phyloP scores from a whole-genome alignment of 2,888 invertebrate genomes.

The Drosophila longiperda region DNA sequence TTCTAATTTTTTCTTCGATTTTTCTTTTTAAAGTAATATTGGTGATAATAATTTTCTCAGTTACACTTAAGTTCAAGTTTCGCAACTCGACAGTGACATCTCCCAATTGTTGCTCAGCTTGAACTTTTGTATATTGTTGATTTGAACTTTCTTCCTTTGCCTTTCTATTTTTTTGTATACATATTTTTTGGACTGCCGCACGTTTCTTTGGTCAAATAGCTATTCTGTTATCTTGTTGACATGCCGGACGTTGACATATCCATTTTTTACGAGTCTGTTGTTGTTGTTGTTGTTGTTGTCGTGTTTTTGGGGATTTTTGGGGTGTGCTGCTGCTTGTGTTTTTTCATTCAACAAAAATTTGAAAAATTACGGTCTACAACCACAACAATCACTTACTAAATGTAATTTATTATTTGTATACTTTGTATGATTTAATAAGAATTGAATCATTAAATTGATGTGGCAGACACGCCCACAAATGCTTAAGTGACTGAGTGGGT shows the following conservation, averaged over 20 bases:
- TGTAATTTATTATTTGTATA: slow-evolving; percentile 60
- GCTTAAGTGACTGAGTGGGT: slow-evolving; percentile 15
- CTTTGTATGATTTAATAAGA: slow-evolving; percentile 6
- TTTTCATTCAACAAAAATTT: slow-evolving; percentile 40
- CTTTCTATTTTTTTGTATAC: slow-evolving; percentile 24
- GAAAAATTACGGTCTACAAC: slow-evolving; percentile 23
- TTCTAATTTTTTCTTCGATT: neutral
- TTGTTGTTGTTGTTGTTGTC: slow-evolving; percentile 9
- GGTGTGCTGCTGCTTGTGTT: slow-evolving; percentile 21
- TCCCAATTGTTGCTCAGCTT: slow-evolving; percentile 51
- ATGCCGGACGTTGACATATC: slow-evolving; percentile 76
- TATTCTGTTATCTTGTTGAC: slow-evolving; percentile 71
- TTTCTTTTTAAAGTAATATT: neutral
- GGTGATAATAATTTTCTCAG: neutral
- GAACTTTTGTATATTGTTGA: slow-evolving; percentile 62
- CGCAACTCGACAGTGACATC: neutral
- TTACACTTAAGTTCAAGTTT: neutral
- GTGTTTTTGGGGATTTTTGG: neutral
- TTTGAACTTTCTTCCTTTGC: slow-evolving; percentile 58
- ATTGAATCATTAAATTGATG: slow-evolving; percentile 58
- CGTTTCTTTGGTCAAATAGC: slow-evolving; percentile 26
- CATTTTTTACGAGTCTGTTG: slow-evolving; percentile 65
- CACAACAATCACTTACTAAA: slow-evolving; percentile 41
- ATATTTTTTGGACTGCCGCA: slow-evolving; percentile 6
- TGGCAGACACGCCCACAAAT: slow-evolving; percentile 30